Percentiles rank a stretch among this genome's conserved stretches.
phyloP scores from a whole-genome alignment of 2,888 invertebrate species.

The Rhamnusium bicolor region DNA sequence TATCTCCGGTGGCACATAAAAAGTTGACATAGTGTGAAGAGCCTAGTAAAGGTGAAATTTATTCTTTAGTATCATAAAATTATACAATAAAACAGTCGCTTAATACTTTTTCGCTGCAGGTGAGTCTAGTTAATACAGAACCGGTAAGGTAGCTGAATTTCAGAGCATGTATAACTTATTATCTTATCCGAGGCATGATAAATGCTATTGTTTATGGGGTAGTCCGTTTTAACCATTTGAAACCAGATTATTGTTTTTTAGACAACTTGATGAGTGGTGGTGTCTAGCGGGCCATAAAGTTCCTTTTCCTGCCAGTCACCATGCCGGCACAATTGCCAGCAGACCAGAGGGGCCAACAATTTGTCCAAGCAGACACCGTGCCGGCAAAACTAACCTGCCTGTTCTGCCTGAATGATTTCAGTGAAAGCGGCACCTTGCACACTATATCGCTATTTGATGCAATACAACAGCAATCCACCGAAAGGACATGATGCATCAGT shows the following conservation, averaged over 20 bases:
- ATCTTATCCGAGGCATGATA: slow-evolving; percentile 19
- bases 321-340: slow-evolving; percentile 1
- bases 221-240: slow-evolving; percentile 18
- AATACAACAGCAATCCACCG: slow-evolving; percentile 1
- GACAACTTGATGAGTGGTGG: slow-evolving; percentile 26
- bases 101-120: slow-evolving; percentile 22
- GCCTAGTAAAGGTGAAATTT: neutral
- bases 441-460: slow-evolving; percentile 19
- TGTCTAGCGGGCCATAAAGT: slow-evolving; percentile 26
- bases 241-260: slow-evolving; percentile 21
- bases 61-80: slow-evolving; percentile 13
- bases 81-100: slow-evolving; percentile 19
- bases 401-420: slow-evolving; percentile 17
- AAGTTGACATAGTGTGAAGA: neutral
- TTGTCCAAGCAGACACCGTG: slow-evolving; percentile 13
- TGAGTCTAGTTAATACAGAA: slow-evolving; percentile 1
- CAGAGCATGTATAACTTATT: slow-evolving; percentile 17
- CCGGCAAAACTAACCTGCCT: slow-evolving; percentile 17
- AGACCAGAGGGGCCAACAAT: slow-evolving; percentile 6
- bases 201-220: slow-evolving; percentile 29
- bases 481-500: slow-evolving; percentile 34
- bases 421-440: slow-evolving; percentile 23
- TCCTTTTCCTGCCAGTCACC: slow-evolving; percentile 23
- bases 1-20: neutral
- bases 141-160: slow-evolving; percentile 21